A percentile compares a stretch with the other conserved stretches of the same genome.
These are phyloP conservation scores for Styela plicata DNA, from an alignment of 23 tunicate genomes.

Conservation along the genomic window DNA sequence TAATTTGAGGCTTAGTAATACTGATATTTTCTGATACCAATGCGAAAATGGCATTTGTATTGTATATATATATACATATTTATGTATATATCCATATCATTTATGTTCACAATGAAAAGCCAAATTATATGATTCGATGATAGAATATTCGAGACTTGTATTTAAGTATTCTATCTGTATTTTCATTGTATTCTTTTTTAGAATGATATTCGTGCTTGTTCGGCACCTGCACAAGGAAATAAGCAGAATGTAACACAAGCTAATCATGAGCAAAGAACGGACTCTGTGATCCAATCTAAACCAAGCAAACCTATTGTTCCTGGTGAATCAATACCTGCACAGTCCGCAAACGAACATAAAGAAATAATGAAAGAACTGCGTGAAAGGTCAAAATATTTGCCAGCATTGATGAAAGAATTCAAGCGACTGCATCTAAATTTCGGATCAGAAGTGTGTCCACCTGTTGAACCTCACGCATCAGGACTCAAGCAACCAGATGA, in stretches of 20 bases:
- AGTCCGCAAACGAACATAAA: neutral
- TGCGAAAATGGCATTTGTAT: no score
- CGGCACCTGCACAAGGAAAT: neutral
- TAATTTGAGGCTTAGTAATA: no score
- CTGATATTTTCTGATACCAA: no score
- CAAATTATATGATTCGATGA: no score
- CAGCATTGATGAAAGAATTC: slow-evolving; percentile 21
- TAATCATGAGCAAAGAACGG: neutral
- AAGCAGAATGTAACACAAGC: neutral
- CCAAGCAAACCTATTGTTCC: neutral
- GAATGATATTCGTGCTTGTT: neutral
- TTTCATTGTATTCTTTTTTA: no score
- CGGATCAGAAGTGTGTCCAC: neutral
- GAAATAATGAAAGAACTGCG: slow-evolving; percentile 7
- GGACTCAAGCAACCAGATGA: neutral
- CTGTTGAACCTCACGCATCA: neutral
- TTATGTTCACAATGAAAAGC: no score
- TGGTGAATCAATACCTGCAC: neutral
- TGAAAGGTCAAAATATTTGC: slow-evolving; percentile 10
- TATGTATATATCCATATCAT: no score
- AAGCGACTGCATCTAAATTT: neutral
- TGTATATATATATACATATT: no score
- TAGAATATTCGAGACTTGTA: no score
- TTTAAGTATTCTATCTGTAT: no score
- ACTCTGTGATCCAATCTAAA: neutral